Conservation (phyloP, 2,888 invertebrate genomes). For the Dione juno region DNA sequence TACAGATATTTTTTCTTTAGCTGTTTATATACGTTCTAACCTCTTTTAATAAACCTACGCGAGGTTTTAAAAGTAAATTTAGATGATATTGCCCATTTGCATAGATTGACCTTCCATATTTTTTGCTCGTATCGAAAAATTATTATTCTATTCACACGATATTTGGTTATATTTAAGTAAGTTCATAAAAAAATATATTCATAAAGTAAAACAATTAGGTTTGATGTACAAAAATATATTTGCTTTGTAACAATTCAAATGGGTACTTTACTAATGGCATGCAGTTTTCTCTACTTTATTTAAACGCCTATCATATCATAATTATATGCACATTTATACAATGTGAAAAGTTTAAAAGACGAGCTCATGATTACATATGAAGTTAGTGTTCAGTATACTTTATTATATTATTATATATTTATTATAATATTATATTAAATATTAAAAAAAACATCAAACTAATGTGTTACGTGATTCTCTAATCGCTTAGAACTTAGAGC, state of each 20-base stretch:
- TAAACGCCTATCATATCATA: not conserved
- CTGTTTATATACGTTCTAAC: not conserved
- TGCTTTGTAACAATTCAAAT: too few relatives aligned
- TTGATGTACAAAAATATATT: too few relatives aligned
- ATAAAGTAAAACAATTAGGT: too few relatives aligned
- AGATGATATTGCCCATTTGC: not conserved
- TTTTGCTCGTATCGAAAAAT: conserved; percentile 2
- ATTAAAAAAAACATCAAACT: too few relatives aligned
- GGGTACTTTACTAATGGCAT: not conserved
- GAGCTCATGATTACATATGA: not conserved
- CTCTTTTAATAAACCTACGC: not conserved
- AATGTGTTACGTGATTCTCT: too few relatives aligned
- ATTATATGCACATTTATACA: conserved; percentile 6
- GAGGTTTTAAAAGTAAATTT: not conserved
- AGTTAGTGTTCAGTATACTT: too few relatives aligned
- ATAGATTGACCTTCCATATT: not conserved
- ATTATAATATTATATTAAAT: too few relatives aligned
- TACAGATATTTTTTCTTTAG: not conserved
- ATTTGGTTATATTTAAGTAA: not conserved
- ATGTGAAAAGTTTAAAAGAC: not conserved
- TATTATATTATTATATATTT: too few relatives aligned
- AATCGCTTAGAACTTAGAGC: too few relatives aligned
- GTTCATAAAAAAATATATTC: not conserved
- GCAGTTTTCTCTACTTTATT: conserved; percentile 5
- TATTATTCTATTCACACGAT: not conserved